A percentile compares a stretch with the other conserved stretches of the same genome.
These are phyloP conservation scores for Spinus olivaceus DNA, from an alignment of 2,797 vertebrate genomes.

Conservation along the genomic window DNA sequence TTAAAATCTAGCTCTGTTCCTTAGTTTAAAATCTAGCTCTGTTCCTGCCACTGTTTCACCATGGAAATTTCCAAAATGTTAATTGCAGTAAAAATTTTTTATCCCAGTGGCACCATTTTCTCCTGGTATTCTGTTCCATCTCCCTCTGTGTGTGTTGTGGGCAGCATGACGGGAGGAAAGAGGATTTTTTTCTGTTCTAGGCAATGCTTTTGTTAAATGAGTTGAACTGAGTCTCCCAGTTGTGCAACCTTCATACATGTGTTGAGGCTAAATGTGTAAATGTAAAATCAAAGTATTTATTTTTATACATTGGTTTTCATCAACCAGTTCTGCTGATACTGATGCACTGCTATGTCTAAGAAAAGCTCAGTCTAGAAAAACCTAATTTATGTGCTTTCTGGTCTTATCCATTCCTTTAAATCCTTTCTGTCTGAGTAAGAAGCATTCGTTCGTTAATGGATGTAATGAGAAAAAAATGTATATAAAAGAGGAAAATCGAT, in stretches of 20 bases:
- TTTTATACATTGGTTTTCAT: background rate
- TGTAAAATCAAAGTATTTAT: background rate
- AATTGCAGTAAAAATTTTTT: background rate
- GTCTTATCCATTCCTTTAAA: background rate
- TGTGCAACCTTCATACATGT: background rate
- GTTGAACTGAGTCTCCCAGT: background rate
- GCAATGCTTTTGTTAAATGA: background rate
- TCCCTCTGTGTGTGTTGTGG: background rate
- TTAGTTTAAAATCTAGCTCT: background rate
- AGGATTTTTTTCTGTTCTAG: background rate
- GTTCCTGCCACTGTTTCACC: background rate
- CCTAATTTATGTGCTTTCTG: background rate
- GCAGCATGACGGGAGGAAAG: background rate
- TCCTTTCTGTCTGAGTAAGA: background rate
- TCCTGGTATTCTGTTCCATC: background rate
- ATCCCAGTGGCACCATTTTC: background rate
- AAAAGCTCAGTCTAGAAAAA: background rate
- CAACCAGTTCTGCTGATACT: background rate
- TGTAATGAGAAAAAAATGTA: background rate
- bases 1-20: background rate
- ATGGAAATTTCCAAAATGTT: background rate
- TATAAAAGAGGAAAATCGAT: background rate
- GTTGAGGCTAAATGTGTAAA: background rate
- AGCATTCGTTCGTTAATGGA: background rate
- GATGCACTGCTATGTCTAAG: background rate